Base-by-base conservation (phyloP, 2,113 vertebrate genomes). In the Gopherus evgoodei region DNA sequence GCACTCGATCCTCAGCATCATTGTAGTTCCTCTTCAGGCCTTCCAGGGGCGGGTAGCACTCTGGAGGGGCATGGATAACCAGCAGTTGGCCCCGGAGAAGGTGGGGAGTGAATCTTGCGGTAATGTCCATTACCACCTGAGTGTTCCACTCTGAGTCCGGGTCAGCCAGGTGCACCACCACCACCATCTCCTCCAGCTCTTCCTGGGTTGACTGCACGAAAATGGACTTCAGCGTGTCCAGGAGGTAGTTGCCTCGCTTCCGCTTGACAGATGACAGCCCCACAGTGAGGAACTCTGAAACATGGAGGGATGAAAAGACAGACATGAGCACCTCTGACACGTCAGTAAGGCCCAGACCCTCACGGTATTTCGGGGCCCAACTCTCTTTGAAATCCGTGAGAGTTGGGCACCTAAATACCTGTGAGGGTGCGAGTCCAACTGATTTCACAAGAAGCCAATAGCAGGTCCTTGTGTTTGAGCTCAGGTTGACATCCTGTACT, bases 91-190 rank as follows among this genome's bases (percentile, higher is more conserved):
- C 97, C 59, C 95, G 94, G 22, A 98, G 93, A 44, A 99, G 93
- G 22, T 98, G 97, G 0, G 6, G 78, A 11, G 94, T 2, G 35
- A 99, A 99, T 19, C 24, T 91, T 0, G 2, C 53, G 29, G 95
- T 76, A 1, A 99, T 97, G 49, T 90, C 82, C 4, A 22, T 3
- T 0, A 97, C 94, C 5, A 97, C 98, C 0, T 44, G n/a, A 6
- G 4, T 0, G 1, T 98, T 98, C 99, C 99, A 98, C 0, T 0
- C 3, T 2, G 89, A 56, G 44, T 99, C 97, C 0, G 98, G 83
- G 7, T 98, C 98, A 0, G 99, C 98, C 12, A 99, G 97, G 91
- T 99, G 98, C 57, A 99, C 98, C 21, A 99, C 98, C 42, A 99
- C 98, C 91, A 99, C 97, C 95, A 99, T 98, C 47, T 98, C 97